phyloP scores from a whole-genome alignment of 2,797 vertebrate genomes.

The Varecia variegata region DNA sequence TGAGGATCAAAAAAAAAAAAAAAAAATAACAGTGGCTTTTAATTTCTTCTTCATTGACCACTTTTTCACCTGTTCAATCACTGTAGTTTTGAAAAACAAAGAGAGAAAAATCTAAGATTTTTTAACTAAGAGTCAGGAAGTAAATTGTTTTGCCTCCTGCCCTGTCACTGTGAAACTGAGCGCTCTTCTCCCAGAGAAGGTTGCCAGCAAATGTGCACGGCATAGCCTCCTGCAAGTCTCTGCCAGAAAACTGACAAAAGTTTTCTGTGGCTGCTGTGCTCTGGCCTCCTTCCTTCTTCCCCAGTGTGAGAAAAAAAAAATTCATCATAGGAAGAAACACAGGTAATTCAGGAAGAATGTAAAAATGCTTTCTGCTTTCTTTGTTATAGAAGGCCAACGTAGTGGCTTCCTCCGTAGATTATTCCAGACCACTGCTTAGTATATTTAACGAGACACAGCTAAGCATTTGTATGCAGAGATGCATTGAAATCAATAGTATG shows the following conservation, averaged over 20 bases:
- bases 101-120: background rate
- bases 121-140: background rate
- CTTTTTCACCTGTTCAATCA: background rate
- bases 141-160: background rate
- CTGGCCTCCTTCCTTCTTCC: background rate
- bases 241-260: background rate
- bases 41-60: background rate
- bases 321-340: background rate
- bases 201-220: background rate
- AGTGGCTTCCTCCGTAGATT: background rate
- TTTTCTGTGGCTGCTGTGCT: background rate
- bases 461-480: slow-evolving; percentile 29
- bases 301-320: background rate
- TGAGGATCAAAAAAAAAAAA: background rate
- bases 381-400: background rate
- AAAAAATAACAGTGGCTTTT: background rate
- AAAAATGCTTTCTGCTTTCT: background rate
- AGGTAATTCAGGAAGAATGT: background rate
- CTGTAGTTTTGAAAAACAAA: background rate
- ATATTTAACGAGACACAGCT: background rate
- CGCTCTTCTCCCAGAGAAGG: background rate
- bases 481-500: slow-evolving; percentile 59
- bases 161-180: background rate
- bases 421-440: background rate
- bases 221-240: background rate